Percentiles rank a stretch among this genome's conserved stretches.
Conservation (phyloP, 2,797 vertebrate genomes). For the Notoglanidium macrostoma region DNA sequence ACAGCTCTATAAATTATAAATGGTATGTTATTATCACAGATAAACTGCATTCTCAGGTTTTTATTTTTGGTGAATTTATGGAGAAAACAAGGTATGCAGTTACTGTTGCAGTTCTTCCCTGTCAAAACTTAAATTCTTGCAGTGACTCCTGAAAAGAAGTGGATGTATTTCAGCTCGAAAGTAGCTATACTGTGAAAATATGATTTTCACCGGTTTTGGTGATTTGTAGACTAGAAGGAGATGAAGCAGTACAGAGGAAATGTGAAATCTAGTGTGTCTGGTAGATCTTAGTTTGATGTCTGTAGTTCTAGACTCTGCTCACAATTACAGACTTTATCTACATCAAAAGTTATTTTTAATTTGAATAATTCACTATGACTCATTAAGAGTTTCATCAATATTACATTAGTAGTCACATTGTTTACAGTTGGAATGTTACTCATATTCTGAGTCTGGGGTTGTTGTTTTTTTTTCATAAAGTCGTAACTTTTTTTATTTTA, state of each 20-base stretch:
- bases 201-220: neutral
- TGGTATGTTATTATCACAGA: slow-evolving; percentile 58
- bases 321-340: neutral
- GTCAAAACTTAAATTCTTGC: slow-evolving; percentile 13
- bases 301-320: neutral
- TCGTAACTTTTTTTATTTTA: neutral
- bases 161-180: neutral
- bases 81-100: slow-evolving; percentile 16
- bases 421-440: neutral
- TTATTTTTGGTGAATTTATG: slow-evolving; percentile 34
- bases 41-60: slow-evolving; percentile 53
- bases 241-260: neutral
- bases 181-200: neutral
- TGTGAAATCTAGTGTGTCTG: neutral
- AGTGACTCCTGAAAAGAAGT: neutral
- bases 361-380: neutral
- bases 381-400: neutral
- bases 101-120: slow-evolving; percentile 17
- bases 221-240: neutral
- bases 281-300: neutral
- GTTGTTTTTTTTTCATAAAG: neutral
- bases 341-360: neutral
- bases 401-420: neutral
- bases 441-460: neutral
- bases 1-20: slow-evolving; percentile 61